Evolutionary conservation across 2,113 vertebrate genomes (phyloP).

Genomic region (Suncus etruscus): DNA sequence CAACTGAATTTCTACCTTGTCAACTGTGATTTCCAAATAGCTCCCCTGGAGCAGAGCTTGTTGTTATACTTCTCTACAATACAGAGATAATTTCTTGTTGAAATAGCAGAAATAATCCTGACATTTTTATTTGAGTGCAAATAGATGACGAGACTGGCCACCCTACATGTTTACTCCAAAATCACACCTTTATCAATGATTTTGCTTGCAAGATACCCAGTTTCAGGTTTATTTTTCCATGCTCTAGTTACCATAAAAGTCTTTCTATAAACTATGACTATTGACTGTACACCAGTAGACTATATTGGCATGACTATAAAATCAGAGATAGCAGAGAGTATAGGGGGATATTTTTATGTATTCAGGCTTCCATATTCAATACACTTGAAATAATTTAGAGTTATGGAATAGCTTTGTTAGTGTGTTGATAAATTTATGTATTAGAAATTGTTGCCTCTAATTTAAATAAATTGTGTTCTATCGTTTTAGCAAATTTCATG

Average conservation of each 20-base stretch:
- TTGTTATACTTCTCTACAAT: neutral
- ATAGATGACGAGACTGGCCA: slow-evolving; percentile 7
- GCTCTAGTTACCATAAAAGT: neutral
- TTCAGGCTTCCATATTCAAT: neutral
- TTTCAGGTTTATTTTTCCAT: neutral
- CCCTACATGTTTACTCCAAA: neutral
- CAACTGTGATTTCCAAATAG: neutral
- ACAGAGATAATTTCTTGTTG: neutral
- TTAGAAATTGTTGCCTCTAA: neutral
- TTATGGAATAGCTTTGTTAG: neutral
- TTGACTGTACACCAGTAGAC: too few relatives aligned
- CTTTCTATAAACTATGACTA: neutral
- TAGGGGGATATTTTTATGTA: neutral
- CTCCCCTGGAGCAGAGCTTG: neutral
- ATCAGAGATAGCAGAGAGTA: neutral
- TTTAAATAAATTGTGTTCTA: neutral
- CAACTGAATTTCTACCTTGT: neutral
- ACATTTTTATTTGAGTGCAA: neutral
- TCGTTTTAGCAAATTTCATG: neutral
- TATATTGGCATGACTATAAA: neutral
- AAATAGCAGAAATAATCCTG: neutral
- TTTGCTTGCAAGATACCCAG: too few relatives aligned
- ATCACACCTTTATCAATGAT: too few relatives aligned
- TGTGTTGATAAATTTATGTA: neutral
- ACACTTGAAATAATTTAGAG: neutral